A percentile compares a stretch with the other conserved stretches of the same genome.
Evolutionary conservation across 1,140 invertebrate species (phyloP).

Genomic region (Papilio polyxenes): DNA sequence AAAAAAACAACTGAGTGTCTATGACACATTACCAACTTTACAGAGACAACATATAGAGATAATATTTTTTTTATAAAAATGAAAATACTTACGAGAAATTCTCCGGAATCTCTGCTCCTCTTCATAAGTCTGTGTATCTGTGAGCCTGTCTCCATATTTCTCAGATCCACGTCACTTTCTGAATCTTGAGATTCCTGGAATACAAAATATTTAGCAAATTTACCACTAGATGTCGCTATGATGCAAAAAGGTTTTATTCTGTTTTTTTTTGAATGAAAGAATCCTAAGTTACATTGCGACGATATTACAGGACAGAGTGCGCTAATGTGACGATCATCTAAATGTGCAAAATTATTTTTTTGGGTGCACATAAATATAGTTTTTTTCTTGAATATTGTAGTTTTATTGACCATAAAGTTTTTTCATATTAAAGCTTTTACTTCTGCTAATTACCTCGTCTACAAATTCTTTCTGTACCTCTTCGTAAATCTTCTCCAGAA

Average conservation of each 20-base stretch:
- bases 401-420: too few species aligned
- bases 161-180: conserved; percentile 40
- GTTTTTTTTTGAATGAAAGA: too few species aligned
- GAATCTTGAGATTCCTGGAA: conserved; percentile 61
- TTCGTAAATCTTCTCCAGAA: conserved; percentile 74
- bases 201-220: background rate
- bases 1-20: background rate
- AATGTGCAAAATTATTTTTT: background rate
- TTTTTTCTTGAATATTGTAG: too few species aligned
- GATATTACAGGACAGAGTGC: too few species aligned
- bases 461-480: conserved; percentile 70
- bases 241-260: background rate
- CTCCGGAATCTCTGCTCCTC: conserved; percentile 51
- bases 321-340: too few species aligned
- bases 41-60: background rate
- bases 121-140: conserved; percentile 62
- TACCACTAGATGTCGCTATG: background rate
- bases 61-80: background rate
- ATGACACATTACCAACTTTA: background rate
- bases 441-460: conserved; percentile 53
- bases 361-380: background rate
- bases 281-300: too few species aligned
- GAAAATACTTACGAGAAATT: conserved; percentile 57
- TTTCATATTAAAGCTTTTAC: too few species aligned
- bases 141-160: conserved; percentile 53